A percentile compares a stretch with the other conserved stretches of the same genome.
Evolutionary conservation across 2,797 vertebrate genomes (phyloP).

Genomic region (Periophthalmus magnuspinnatus): DNA sequence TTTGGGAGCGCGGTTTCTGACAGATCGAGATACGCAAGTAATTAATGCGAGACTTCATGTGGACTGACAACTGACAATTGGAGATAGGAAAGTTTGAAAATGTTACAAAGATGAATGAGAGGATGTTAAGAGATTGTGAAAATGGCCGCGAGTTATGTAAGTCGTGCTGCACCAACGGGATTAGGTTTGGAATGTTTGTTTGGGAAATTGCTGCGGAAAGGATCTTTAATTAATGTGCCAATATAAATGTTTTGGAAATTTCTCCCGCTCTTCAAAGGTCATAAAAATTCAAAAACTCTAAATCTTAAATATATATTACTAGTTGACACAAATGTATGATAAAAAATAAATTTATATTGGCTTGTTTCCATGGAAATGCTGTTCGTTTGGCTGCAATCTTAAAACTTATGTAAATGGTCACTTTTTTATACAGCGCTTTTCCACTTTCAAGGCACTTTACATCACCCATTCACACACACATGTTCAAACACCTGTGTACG

Average conservation of each 20-base stretch:
- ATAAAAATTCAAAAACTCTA: neutral
- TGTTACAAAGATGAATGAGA: constrained; percentile 11
- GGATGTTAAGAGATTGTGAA: constrained; percentile 2
- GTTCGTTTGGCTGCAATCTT: too few species aligned
- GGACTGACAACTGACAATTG: constrained; percentile 43
- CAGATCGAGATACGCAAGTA: constrained; percentile 37
- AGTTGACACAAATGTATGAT: too few species aligned
- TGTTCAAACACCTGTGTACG: too few species aligned
- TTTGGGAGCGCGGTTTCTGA: constrained; percentile 45
- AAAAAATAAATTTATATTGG: too few species aligned
- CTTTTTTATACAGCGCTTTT: too few species aligned
- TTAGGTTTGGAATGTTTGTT: neutral
- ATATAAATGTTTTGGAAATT: neutral
- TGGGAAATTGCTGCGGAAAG: neutral
- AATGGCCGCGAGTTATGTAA: constrained; percentile 11
- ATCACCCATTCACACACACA: too few species aligned
- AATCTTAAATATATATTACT: neutral
- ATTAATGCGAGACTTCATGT: constrained; percentile 41
- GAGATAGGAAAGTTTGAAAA: constrained; percentile 18
- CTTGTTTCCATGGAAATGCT: too few species aligned
- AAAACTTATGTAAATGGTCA: too few species aligned
- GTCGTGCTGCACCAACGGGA: neutral
- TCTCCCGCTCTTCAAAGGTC: neutral
- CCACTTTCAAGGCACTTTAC: too few species aligned
- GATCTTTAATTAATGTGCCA: neutral